Conservation (phyloP, 2,888 invertebrate genomes). For the Ichneumon xanthorius region DNA sequence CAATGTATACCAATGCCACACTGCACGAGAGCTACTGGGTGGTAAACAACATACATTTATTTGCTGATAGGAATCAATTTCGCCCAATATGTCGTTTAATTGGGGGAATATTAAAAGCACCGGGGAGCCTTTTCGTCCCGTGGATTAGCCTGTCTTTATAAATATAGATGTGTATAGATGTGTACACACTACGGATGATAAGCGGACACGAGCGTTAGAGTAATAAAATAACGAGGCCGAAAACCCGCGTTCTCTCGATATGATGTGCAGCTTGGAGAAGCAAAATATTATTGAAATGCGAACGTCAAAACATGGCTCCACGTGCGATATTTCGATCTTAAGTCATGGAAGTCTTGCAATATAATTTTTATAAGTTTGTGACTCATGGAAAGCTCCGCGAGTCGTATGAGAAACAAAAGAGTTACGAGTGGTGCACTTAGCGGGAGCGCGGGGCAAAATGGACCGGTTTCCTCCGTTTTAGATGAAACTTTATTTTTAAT, state of each 20-base stretch:
- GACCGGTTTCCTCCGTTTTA: too few relatives aligned
- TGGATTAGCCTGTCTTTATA: not conserved
- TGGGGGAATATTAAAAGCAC: slow-evolving; percentile 55
- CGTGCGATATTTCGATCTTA: too few relatives aligned
- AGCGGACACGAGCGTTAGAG: not conserved
- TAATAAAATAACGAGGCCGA: not conserved
- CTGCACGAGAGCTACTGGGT: not conserved
- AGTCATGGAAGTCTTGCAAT: too few relatives aligned
- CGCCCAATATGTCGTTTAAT: slow-evolving; percentile 42
- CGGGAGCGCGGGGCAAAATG: too few relatives aligned
- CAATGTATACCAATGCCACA: slow-evolving; percentile 4
- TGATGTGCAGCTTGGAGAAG: not conserved
- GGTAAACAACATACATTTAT: slow-evolving; percentile 32
- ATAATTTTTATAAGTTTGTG: too few relatives aligned
- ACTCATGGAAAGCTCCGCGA: too few relatives aligned
- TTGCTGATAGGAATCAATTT: slow-evolving; percentile 42
- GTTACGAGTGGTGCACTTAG: too few relatives aligned
- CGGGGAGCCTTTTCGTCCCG: slow-evolving; percentile 29
- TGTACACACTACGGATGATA: not conserved
- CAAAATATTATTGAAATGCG: not conserved
- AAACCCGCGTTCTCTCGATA: not conserved
- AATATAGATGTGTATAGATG: too few relatives aligned
- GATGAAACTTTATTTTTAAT: too few relatives aligned
- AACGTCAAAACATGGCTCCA: too few relatives aligned
- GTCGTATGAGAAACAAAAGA: too few relatives aligned